These are phyloP conservation scores for Leucozona laternaria DNA, from an alignment of 2,888 invertebrate species.

Conservation along the genomic window DNA sequence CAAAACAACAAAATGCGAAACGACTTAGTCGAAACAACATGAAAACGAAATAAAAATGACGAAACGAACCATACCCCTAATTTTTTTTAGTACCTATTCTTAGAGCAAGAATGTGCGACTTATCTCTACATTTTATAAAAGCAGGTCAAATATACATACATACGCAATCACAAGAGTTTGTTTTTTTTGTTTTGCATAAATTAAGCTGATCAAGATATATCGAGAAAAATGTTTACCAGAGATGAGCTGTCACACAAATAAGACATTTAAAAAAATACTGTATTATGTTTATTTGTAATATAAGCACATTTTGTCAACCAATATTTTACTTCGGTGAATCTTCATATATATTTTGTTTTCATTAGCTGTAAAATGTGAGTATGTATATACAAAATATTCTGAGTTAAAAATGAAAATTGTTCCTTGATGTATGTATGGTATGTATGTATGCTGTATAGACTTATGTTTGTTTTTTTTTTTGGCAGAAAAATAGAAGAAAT, in stretches of 20 bases:
- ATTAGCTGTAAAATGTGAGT: background rate
- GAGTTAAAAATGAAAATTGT: background rate
- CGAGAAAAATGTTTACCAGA: background rate
- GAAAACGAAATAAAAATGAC: too few species aligned
- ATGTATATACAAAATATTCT: background rate
- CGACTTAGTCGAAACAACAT: too few species aligned
- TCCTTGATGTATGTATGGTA: background rate
- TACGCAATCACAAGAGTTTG: constrained; percentile 29
- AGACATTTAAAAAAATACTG: background rate
- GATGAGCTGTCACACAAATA: constrained; percentile 7
- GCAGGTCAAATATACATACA: too few species aligned
- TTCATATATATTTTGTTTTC: constrained; percentile 7
- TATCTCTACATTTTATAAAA: background rate
- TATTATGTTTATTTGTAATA: background rate
- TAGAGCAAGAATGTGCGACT: background rate
- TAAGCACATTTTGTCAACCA: constrained; percentile 1
- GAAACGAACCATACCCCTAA: too few species aligned
- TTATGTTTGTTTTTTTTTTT: too few species aligned
- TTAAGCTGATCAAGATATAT: constrained; percentile 53
- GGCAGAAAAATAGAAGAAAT: background rate
- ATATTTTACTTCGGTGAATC: constrained; percentile 5
- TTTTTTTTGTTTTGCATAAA: constrained; percentile 52
- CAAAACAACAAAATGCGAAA: too few species aligned
- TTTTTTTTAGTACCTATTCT: too few species aligned
- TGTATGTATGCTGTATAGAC: background rate